Conservation (phyloP, 2,113 vertebrate species). For the Otus sunia region DNA sequence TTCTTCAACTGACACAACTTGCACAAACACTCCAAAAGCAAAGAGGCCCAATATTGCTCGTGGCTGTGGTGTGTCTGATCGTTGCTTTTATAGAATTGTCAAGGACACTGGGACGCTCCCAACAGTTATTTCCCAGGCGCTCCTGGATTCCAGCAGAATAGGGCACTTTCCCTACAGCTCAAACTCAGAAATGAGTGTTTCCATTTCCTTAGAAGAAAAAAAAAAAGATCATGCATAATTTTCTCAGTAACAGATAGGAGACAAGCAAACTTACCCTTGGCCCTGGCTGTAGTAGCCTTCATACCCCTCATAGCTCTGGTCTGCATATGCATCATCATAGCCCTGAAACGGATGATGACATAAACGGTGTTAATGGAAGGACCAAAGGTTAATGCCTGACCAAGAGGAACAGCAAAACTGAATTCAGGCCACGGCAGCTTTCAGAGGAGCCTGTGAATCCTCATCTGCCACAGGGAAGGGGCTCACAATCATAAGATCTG, state of each 20-base stretch:
- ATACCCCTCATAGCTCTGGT: slow-evolving; percentile 90
- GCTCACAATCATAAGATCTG: background rate
- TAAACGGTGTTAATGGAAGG: background rate
- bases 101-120: background rate
- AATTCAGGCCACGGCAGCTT: background rate
- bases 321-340: slow-evolving; percentile 90
- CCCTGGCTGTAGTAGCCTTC: slow-evolving; percentile 92
- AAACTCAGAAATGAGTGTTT: background rate
- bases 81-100: background rate
- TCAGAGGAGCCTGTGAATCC: background rate
- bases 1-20: background rate
- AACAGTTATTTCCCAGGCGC: background rate
- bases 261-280: slow-evolving; percentile 83
- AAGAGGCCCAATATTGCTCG: background rate
- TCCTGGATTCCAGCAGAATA: background rate
- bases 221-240: background rate
- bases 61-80: too few relatives aligned
- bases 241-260: background rate
- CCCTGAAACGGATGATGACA: slow-evolving; percentile 70
- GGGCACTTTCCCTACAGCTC: background rate
- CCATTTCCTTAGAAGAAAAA: background rate
- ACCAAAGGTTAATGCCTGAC: background rate
- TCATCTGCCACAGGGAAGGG: background rate
- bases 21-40: background rate
- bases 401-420: background rate